These are phyloP conservation scores for Pleuronectes platessa DNA, from an alignment of 2,113 vertebrate genomes.

Conservation along the genomic window DNA sequence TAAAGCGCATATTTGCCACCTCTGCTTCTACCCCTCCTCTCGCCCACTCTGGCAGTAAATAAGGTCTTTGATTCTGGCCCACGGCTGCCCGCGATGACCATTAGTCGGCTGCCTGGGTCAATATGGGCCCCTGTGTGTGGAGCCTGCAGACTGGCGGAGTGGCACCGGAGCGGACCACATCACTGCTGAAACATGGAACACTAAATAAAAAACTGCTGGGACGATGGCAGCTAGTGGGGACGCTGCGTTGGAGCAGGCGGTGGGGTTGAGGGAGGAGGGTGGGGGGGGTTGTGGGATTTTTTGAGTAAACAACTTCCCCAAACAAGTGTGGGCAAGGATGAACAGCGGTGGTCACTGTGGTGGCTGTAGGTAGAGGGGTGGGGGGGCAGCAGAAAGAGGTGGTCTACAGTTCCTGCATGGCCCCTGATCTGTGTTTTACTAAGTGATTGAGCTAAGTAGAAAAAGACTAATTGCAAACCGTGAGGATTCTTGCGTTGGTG, in stretches of 20 bases:
- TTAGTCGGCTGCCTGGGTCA: constrained; percentile 73
- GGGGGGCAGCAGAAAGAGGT: constrained; percentile 8
- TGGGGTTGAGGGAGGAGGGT: constrained; percentile 31
- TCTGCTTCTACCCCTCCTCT: constrained; percentile 43
- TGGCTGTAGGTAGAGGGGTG: constrained; percentile 38
- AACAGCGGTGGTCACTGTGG: constrained; percentile 63
- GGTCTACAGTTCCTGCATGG: constrained; percentile 43
- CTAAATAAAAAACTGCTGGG: constrained; percentile 65
- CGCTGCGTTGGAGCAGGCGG: constrained; percentile 3
- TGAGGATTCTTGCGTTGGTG: constrained; percentile 36
- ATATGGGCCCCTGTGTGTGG: constrained; percentile 78
- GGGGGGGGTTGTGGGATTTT: constrained; percentile 71
- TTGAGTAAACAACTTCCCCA: constrained; percentile 71
- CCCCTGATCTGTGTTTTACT: not conserved
- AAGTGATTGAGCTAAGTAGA: constrained; percentile 59
- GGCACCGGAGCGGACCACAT: constrained; percentile 74
- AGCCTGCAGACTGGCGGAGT: constrained; percentile 55
- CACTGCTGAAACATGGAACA: constrained; percentile 77
- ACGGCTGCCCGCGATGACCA: constrained; percentile 66
- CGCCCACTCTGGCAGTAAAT: constrained; percentile 65
- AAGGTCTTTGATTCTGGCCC: constrained; percentile 74
- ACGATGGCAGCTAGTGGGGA: constrained; percentile 42
- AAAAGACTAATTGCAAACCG: constrained; percentile 47
- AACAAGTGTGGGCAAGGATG: constrained; percentile 70
- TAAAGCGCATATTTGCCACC: constrained; percentile 77